phyloP scores from a whole-genome alignment of 2,113 vertebrate species.

The Varanus salvator region DNA sequence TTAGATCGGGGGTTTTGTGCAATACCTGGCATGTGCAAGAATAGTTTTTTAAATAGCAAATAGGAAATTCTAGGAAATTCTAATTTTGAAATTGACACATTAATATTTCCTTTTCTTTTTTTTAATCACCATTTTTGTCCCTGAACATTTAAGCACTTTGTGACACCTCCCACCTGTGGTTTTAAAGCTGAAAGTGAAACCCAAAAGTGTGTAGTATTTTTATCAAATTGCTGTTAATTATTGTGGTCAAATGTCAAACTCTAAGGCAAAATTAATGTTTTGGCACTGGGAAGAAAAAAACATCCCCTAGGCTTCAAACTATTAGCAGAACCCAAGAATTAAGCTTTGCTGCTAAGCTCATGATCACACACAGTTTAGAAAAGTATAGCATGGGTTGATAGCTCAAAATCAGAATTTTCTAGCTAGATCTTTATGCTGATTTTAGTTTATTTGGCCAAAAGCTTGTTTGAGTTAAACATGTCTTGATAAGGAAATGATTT shows the following conservation, averaged over 20 bases:
- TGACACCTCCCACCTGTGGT: slow-evolving; percentile 21
- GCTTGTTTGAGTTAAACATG: neutral
- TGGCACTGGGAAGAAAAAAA: neutral
- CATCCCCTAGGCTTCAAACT: slow-evolving; percentile 19
- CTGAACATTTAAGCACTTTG: neutral
- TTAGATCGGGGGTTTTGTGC: neutral
- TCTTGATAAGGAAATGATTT: neutral
- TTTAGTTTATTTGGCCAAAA: slow-evolving; percentile 1
- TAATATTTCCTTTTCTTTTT: neutral
- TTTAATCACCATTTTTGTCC: neutral
- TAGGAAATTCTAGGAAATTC: neutral
- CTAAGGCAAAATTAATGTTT: slow-evolving; percentile 31
- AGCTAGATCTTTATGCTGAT: neutral
- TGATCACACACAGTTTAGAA: slow-evolving; percentile 9
- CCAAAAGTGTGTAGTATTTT: slow-evolving; percentile 30
- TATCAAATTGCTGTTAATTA: slow-evolving; percentile 30
- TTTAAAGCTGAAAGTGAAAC: slow-evolving; percentile 39
- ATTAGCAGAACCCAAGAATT: neutral
- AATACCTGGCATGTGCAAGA: neutral
- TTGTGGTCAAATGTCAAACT: slow-evolving; percentile 28
- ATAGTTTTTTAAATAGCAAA: neutral
- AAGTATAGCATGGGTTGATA: neutral
- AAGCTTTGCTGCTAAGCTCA: slow-evolving; percentile 5
- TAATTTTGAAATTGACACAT: neutral
- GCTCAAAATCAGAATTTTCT: neutral